Percentiles rank a stretch among this genome's conserved stretches.
phyloP scores from a whole-genome alignment of 2,888 invertebrate species.

The Netelia inedita region DNA sequence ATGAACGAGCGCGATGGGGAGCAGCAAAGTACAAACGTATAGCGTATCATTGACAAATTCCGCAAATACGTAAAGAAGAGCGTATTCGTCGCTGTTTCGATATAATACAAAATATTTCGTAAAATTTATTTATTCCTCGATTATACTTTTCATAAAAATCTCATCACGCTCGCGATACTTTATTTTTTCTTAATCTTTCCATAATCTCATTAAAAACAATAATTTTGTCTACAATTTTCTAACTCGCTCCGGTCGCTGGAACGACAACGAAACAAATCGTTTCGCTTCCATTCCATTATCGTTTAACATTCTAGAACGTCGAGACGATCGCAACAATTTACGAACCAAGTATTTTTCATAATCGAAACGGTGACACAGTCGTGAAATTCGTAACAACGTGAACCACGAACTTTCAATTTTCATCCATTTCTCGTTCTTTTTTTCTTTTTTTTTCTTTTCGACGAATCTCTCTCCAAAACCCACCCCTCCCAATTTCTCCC shows the following conservation, averaged over 20 bases:
- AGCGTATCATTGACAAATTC: slow-evolving; percentile 15
- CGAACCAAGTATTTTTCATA: slow-evolving; percentile 14
- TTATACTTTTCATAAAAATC: background rate
- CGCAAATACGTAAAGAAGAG: background rate
- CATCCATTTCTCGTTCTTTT: background rate
- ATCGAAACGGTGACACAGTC: slow-evolving; percentile 43
- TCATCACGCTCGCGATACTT: background rate
- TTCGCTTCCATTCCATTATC: too few species aligned
- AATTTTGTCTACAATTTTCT: background rate
- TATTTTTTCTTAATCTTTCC: background rate
- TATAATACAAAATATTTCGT: slow-evolving; percentile 31
- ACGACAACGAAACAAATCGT: too few species aligned
- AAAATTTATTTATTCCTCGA: slow-evolving; percentile 6
- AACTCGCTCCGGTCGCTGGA: too few species aligned
- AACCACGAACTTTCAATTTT: slow-evolving; percentile 1
- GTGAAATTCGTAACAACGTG: slow-evolving; percentile 6
- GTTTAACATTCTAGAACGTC: background rate
- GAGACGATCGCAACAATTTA: background rate
- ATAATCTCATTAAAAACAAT: background rate
- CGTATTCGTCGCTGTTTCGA: slow-evolving; percentile 33
- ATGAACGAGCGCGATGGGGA: slow-evolving; percentile 65
- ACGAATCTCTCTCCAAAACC: background rate
- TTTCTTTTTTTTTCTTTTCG: background rate
- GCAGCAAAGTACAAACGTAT: slow-evolving; percentile 51
- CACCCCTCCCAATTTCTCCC: slow-evolving; percentile 16